These are phyloP conservation scores for Geophilus truncorum DNA, from an alignment of 2,888 invertebrate species.

Conservation along the genomic window DNA sequence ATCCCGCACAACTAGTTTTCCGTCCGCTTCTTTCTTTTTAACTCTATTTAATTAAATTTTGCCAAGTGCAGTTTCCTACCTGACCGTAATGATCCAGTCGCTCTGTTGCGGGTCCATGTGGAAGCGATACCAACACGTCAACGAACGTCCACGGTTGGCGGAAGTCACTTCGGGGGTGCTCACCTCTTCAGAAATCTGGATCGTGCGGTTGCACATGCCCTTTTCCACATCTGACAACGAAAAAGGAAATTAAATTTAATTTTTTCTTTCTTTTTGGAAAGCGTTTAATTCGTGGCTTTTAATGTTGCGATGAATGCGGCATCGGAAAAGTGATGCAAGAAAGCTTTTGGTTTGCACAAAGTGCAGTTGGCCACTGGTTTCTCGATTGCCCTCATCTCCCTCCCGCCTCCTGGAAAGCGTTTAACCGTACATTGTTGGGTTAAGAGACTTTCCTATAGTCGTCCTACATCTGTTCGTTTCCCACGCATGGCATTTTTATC, in stretches of 20 bases:
- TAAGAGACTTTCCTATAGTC: background rate
- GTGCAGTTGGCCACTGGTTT: background rate
- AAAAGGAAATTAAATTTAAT: background rate
- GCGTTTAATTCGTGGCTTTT: background rate
- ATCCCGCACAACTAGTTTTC: too few species aligned
- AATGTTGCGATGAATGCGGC: too few species aligned
- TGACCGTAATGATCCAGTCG: constrained; percentile 75
- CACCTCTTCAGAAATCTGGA: constrained; percentile 87
- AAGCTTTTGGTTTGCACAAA: too few species aligned
- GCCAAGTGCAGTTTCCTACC: constrained; percentile 50
- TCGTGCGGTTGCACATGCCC: constrained; percentile 89
- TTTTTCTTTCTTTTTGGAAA: background rate
- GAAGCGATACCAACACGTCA: constrained; percentile 86
- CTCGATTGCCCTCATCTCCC: background rate
- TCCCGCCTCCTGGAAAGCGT: background rate
- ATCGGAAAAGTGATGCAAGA: too few species aligned
- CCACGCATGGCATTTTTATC: background rate
- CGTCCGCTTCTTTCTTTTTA: background rate
- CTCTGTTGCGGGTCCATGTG: constrained; percentile 76
- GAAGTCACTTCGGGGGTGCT: constrained; percentile 78
- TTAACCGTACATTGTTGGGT: background rate
- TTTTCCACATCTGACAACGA: constrained; percentile 48
- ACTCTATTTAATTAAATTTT: background rate
- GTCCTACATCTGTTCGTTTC: background rate
- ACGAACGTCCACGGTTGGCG: constrained; percentile 74